Evolutionary conservation across 1,140 invertebrate species (phyloP).

Genomic region (Dryas iulia): DNA sequence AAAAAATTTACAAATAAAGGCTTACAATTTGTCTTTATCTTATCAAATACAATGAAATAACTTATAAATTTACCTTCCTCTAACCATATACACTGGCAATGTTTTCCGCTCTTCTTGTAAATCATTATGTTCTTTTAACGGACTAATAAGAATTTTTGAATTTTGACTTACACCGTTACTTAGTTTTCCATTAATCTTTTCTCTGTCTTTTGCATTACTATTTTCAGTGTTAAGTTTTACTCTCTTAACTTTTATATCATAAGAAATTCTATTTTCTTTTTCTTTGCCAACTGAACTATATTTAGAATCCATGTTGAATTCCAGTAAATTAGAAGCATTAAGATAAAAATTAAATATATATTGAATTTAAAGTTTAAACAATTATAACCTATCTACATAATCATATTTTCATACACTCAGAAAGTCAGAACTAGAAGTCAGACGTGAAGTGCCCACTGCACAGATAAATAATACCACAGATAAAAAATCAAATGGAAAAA

Average conservation of each 20-base stretch:
- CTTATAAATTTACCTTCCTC: constrained; percentile 43
- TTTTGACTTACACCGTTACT: constrained; percentile 25
- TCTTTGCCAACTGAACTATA: constrained; percentile 51
- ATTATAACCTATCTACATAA: constrained; percentile 57
- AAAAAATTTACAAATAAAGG: constrained; percentile 3
- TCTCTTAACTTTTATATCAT: constrained; percentile 55
- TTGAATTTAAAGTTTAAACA: neutral
- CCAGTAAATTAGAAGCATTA: neutral
- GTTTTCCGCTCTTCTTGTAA: constrained; percentile 51
- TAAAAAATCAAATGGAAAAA: no score
- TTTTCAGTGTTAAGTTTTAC: constrained; percentile 47
- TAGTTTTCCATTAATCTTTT: constrained; percentile 31
- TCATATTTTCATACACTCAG: constrained; percentile 60
- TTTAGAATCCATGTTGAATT: constrained; percentile 67
- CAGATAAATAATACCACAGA: no score
- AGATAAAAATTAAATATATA: neutral
- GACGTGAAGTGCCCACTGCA: neutral
- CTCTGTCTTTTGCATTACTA: constrained; percentile 20
- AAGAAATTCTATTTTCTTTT: constrained; percentile 41
- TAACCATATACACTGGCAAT: constrained; percentile 57
- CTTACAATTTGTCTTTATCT: no score
- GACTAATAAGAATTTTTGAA: constrained; percentile 25
- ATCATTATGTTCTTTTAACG: constrained; percentile 39
- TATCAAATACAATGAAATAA: no score
- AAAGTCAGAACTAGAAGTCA: neutral